phyloP scores from a whole-genome alignment of 1,140 invertebrate species.

The Asobara japonica region DNA sequence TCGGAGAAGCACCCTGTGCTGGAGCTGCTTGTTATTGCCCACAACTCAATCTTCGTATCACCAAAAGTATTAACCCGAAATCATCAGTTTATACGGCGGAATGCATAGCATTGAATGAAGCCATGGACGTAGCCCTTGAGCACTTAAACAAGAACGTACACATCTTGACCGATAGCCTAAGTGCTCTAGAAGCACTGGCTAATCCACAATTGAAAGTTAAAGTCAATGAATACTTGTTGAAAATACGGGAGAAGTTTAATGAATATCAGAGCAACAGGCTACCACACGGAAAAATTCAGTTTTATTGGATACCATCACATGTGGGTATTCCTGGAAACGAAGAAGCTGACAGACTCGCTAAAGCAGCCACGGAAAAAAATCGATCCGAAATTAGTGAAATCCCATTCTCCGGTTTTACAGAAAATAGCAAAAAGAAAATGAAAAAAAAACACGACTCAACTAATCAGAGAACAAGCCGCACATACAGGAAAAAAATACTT shows the following conservation, averaged over 20 bases:
- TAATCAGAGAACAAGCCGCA: not conserved
- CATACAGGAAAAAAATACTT: constrained; percentile 15
- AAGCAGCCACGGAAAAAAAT: not conserved
- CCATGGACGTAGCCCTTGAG: constrained; percentile 10
- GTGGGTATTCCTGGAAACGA: constrained; percentile 12
- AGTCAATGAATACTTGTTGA: not conserved
- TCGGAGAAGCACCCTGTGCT: not conserved
- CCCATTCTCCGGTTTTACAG: not conserved
- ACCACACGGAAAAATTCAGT: not conserved
- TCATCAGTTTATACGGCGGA: constrained; percentile 22
- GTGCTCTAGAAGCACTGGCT: not conserved
- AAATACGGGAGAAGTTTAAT: not conserved
- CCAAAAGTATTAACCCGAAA: not conserved
- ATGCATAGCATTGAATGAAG: constrained; percentile 14
- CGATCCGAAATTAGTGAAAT: not conserved
- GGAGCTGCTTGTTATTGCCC: not conserved
- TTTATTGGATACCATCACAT: constrained; percentile 25
- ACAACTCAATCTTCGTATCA: not conserved
- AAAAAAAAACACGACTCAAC: not conserved
- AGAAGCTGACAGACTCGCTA: not conserved
- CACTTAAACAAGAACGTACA: not conserved
- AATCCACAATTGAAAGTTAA: not conserved
- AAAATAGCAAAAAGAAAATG: not conserved
- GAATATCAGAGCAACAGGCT: not conserved
- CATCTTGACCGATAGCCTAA: constrained; percentile 16